Percentiles rank a stretch among this genome's conserved stretches.
phyloP scores from a whole-genome alignment of 2,113 vertebrate species.

The Myotis lucifugus region DNA sequence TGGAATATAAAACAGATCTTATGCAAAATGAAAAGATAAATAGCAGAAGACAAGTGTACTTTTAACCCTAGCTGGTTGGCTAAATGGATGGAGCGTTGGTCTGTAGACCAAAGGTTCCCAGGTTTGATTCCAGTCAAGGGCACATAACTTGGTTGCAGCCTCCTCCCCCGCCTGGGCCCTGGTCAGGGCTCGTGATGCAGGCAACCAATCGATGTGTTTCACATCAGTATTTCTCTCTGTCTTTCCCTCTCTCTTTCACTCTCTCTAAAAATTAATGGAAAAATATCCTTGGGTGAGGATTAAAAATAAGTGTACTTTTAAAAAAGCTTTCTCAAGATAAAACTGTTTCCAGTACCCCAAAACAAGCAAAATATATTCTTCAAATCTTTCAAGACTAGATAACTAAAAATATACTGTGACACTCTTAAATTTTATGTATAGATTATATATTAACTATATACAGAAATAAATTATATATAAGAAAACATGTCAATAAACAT shows the following conservation, averaged over 20 bases:
- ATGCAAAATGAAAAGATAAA: background rate
- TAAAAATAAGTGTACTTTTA: no score
- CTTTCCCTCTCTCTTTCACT: no score
- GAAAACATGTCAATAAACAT: background rate
- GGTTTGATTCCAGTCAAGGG: no score
- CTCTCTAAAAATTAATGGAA: no score
- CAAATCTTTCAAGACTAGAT: background rate
- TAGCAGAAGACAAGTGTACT: background rate
- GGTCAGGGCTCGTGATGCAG: no score
- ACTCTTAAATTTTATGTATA: background rate
- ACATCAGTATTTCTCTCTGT: no score
- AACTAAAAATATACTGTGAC: background rate
- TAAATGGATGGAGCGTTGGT: no score
- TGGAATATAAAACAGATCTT: background rate
- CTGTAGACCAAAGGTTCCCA: no score
- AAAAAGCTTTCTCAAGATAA: background rate
- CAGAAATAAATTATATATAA: background rate
- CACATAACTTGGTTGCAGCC: no score
- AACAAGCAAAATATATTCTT: background rate
- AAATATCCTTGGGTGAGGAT: no score
- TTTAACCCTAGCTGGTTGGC: background rate
- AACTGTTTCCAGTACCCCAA: background rate
- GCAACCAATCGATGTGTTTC: no score
- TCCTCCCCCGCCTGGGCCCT: no score
- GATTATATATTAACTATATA: background rate